Conservation (phyloP, 1,140 invertebrate species). For the Drosophila lini region DNA sequence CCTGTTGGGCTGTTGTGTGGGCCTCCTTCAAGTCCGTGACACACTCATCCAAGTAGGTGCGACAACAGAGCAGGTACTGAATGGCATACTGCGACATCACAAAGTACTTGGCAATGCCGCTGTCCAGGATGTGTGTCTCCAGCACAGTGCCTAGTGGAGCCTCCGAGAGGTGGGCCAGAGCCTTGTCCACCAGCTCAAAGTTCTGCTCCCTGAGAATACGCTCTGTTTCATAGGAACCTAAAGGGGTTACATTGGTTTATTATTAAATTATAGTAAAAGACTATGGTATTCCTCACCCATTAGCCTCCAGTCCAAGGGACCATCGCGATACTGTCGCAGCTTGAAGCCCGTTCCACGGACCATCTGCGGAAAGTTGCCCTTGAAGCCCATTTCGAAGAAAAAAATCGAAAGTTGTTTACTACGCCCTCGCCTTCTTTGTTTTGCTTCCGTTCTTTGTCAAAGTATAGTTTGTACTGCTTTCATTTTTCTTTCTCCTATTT, state of each 20-base stretch:
- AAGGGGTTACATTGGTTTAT: too few relatives aligned
- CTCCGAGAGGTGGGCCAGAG: slow-evolving; percentile 71
- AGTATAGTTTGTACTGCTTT: slow-evolving; percentile 20
- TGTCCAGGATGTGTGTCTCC: slow-evolving; percentile 76
- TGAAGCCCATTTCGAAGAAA: slow-evolving; percentile 55
- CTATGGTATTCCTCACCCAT: slow-evolving; percentile 60
- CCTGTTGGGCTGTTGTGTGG: slow-evolving; percentile 56
- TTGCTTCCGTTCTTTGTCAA: slow-evolving; percentile 37
- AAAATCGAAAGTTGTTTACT: slow-evolving; percentile 59
- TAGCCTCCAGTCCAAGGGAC: slow-evolving; percentile 75
- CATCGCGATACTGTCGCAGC: slow-evolving; percentile 69
- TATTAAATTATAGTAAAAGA: too few relatives aligned
- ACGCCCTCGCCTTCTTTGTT: slow-evolving; percentile 35
- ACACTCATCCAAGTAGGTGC: slow-evolving; percentile 75
- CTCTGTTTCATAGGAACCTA: slow-evolving; percentile 77
- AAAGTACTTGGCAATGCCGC: slow-evolving; percentile 81
- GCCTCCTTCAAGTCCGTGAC: slow-evolving; percentile 64
- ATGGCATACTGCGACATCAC: slow-evolving; percentile 78
- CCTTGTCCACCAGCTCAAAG: slow-evolving; percentile 72
- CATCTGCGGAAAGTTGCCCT: slow-evolving; percentile 72
- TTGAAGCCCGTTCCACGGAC: slow-evolving; percentile 76
- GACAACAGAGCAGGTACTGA: slow-evolving; percentile 80
- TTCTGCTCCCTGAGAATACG: slow-evolving; percentile 73
- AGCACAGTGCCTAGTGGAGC: slow-evolving; percentile 71
- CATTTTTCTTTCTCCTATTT: slow-evolving; percentile 37